Base-by-base conservation (phyloP, 2,888 invertebrate genomes). In the Aphidoletes aphidimyza region DNA sequence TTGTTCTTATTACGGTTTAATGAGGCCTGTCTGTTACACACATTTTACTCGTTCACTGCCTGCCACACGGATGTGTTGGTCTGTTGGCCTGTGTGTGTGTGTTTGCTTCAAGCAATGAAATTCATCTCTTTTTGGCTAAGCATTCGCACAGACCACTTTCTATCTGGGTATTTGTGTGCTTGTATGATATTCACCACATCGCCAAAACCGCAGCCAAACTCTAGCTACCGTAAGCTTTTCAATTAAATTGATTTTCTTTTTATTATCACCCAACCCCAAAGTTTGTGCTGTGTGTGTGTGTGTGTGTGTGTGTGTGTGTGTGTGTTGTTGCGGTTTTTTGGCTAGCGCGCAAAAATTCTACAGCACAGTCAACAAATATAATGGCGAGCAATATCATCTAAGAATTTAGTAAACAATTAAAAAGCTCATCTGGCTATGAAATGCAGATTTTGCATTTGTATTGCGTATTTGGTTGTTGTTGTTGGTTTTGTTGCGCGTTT, bases 1-100 rank as follows among this genome's bases (percentile, higher is more conserved):
- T 54, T 54, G 54, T 54, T 54, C 54, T 54, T 54, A 54, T 54
- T 54, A 54, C 22, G 54, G 54, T 54, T 54, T 54, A 54, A 54
- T 54, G 54, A 54, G 54, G 22, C 54, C 54, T 54, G 54, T 54
- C 54, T 54, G 22, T 22, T 22, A 22, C 54, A 54, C n/a, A 54
- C 54, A 54, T 54, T 22, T 54, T 22, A 54, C 9, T 54, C 54
- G 54, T 22, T 54, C 22, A 54, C 54, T 22, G 6, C 54, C 22
- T 22, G 54, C 19, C n/a, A n/a, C n/a, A n/a, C n/a, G n/a, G n/a
- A n/a, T n/a, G n/a, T n/a, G n/a, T n/a, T n/a, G n/a, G n/a, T n/a
- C n/a, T n/a, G n/a, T n/a, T n/a, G n/a, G n/a, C n/a, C n/a, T n/a
- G n/a, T n/a, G n/a, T n/a, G n/a, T n/a, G n/a, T 54, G 54, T 54